Conservation (phyloP, 1,140 invertebrate species). For the Caerostris extrusa region DNA sequence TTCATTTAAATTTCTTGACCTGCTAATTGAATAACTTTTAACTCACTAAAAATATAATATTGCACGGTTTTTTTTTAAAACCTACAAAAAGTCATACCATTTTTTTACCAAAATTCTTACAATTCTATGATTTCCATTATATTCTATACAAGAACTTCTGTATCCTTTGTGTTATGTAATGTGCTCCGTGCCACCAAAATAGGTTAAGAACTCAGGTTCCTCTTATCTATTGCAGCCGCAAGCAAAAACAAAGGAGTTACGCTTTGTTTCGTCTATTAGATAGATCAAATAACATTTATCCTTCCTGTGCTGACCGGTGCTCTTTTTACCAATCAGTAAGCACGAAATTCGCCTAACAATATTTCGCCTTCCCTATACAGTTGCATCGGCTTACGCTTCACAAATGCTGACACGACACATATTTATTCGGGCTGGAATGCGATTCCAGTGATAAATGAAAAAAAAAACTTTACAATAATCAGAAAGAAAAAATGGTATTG, state of each 20-base stretch:
- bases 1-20: too few relatives aligned
- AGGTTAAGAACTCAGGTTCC: neutral
- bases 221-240: constrained; percentile 37
- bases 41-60: too few relatives aligned
- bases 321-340: constrained; percentile 69
- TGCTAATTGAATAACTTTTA: too few relatives aligned
- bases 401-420: constrained; percentile 49
- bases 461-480: neutral
- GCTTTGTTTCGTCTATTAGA: constrained; percentile 62
- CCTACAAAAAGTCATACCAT: too few relatives aligned
- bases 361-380: constrained; percentile 48
- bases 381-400: constrained; percentile 42
- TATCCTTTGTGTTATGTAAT: neutral
- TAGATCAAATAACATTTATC: constrained; percentile 69
- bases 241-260: neutral
- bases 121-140: neutral
- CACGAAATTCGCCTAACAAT: constrained; percentile 68
- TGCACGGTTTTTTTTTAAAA: too few relatives aligned
- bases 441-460: constrained; percentile 39
- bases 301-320: constrained; percentile 55
- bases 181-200: neutral
- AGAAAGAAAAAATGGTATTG: neutral
- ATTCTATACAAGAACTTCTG: neutral
- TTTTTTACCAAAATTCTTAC: too few relatives aligned
- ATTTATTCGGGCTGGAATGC: constrained; percentile 59